Evolutionary conservation across 2,888 invertebrate genomes (phyloP), one percentile per base, ranked within the genome.

Genomic region (Eurytoma adleriae): DNA sequence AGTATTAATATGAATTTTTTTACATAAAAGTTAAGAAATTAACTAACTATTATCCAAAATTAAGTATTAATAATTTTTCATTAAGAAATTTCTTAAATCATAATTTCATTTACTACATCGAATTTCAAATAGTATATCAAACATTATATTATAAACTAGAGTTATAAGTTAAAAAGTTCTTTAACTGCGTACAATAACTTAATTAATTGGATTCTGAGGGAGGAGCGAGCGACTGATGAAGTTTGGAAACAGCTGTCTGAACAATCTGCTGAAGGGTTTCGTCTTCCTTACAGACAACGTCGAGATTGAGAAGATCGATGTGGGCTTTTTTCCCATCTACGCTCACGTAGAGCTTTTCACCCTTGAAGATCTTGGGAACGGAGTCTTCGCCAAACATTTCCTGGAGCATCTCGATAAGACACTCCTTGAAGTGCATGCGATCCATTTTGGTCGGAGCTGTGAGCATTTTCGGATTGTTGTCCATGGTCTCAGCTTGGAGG

Each of bases 331-430:
- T 96, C 14, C 94, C 95, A 87, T 96, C 96, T 0, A 99, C 96
- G 0, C 94, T 95, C 0, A 99, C 96, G 84, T 95, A 94, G 69
- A 98, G 91, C 85, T 95, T 94, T 87, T 98, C 98, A 0, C 97
- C 97, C 90, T 97, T 96, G 90, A 98, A 97, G 89, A 98, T 95
- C 92, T 98, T 98, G 13, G 97, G 97, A 62, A 98, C 96, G 0
- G 97, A 95, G 86, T 96, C 96, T 86, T 97, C 96, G 0, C 99
- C 99, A 92, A 98, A 99, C 95, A 99, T 98, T 88, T 99, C 98
- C 87, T 96, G 95, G 40, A 97, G 91, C 94, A 96, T 96, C 91
- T 97, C 97, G 84, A 97, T 95, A 48, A 97, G 93, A 87, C 97
- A 97, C 90, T 97, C 97, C 91, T 96, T 97, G 89, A 98, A 98